phyloP scores from a whole-genome alignment of 2,797 vertebrate species.

The Tapirus indicus region DNA sequence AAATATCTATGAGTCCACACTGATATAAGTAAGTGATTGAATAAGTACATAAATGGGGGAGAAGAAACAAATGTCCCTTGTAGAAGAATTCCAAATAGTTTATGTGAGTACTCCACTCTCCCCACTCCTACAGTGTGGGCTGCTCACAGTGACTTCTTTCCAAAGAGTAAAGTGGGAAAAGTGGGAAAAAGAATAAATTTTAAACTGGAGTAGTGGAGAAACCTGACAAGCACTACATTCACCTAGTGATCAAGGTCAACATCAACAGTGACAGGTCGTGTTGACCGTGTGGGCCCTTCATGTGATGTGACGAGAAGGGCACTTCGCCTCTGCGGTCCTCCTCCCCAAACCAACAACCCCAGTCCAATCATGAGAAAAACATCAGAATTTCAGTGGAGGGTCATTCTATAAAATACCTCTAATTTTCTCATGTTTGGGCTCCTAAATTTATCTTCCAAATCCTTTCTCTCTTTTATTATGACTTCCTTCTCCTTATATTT shows the following conservation, averaged over 20 bases:
- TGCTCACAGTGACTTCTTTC: neutral
- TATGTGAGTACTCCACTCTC: too few species aligned
- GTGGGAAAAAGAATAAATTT: neutral
- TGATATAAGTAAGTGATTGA: too few species aligned
- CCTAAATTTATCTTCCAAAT: neutral
- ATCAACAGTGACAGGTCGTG: rapidly evolving
- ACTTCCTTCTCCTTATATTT: neutral
- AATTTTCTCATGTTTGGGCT: neutral
- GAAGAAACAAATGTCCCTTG: neutral
- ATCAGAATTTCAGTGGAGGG: too few species aligned
- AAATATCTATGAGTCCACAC: neutral
- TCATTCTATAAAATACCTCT: neutral
- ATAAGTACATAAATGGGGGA: too few species aligned
- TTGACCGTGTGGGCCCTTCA: rapidly evolving
- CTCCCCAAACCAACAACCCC: too few species aligned
- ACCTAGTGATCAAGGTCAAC: rapidly evolving
- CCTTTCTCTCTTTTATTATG: neutral
- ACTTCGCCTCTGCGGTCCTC: too few species aligned
- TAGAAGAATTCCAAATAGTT: neutral
- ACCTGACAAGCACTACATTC: rapidly evolving
- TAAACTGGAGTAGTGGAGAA: neutral
- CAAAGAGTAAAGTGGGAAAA: neutral
- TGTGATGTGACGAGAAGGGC: rapidly evolving
- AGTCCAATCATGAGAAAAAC: neutral
- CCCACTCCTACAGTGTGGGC: neutral